These are phyloP conservation scores for Sphenopsis melanotis DNA, from an alignment of 2,797 vertebrate species.

Conservation along the genomic window DNA sequence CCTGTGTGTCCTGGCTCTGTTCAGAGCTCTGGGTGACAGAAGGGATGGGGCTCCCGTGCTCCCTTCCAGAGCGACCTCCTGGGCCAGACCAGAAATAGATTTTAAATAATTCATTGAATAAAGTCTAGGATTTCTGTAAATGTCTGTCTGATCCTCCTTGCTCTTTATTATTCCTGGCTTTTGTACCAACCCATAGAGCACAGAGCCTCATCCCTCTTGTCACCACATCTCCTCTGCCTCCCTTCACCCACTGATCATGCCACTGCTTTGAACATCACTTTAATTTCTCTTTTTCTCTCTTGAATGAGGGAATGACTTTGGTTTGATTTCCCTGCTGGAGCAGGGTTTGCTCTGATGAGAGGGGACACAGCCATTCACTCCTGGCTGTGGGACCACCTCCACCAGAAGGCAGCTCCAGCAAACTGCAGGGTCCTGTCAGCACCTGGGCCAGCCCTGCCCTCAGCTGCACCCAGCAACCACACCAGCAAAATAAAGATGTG, in stretches of 20 bases:
- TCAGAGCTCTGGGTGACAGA: neutral
- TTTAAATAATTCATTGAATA: slow-evolving; percentile 61
- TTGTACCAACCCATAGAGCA: neutral
- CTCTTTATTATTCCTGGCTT: slow-evolving; percentile 18
- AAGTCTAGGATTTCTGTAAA: slow-evolving; percentile 52
- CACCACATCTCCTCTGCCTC: neutral
- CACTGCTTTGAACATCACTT: neutral
- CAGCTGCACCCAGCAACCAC: neutral
- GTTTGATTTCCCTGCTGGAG: neutral
- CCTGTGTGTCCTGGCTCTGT: neutral
- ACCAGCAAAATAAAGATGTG: neutral
- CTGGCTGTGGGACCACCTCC: neutral
- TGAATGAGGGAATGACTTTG: slow-evolving; percentile 3
- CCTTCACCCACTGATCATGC: neutral
- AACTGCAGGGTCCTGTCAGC: neutral
- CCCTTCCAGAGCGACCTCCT: slow-evolving; percentile 3
- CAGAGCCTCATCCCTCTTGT: neutral
- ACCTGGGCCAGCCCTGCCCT: neutral
- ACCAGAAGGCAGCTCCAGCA: neutral
- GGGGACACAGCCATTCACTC: neutral
- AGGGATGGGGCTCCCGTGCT: neutral
- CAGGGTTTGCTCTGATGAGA: neutral
- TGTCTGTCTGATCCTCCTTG: slow-evolving; percentile 48
- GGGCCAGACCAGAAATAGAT: slow-evolving; percentile 49
- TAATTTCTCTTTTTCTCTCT: neutral